Base-by-base conservation (phyloP, 92 coral and sea anemone genomes). In the Epizoanthus rinbou region DNA sequence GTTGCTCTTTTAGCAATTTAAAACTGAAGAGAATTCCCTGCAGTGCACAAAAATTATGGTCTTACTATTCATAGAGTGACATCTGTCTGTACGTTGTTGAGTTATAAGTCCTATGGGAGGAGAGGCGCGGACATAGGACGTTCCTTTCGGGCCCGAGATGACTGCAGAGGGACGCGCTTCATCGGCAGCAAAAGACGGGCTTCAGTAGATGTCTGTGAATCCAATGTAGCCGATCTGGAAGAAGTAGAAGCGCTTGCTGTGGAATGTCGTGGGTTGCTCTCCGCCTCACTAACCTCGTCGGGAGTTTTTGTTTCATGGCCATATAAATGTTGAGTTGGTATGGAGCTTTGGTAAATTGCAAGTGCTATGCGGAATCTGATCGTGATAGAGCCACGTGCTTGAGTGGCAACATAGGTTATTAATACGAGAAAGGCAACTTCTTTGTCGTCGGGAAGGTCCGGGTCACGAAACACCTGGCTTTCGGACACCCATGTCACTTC, bases 271-370 rank as follows among this genome's bases (percentile, higher is more conserved):
- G 56, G 67, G 15, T 7, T n/a, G 33, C 81, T 58, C 0, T 23
- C 62, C 3, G 19, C 54, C 5, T 76, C 69, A 15, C 81, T 76
- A 18, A 39, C 7, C 45, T 76, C 52, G 11, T 59, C 57, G 3
- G 68, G 52, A 6, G 81, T 35, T 8, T 54, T n/a, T 6, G 81
- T 59, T 59, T 57, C 81, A 37, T 67, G 73, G 31, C 31, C 2
- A 28, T 28, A 28, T 28, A 28, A 28, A 3, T 56, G 80, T 2
- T 41, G 68, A 47, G 9, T 22, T n/a, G 81, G 81, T 6, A 76
- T 21, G 14, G 81, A 59, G n/a, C 33, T 35, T 28, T 76, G 81
- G 15, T 76, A 76, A 1, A 76, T 9, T 4, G 69, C 81, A 76
- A 8, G 37, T 3, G 81, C 59, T 0, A 76, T 7, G 28, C 25